These are phyloP conservation scores for Potamilus streckersoni DNA, from an alignment of 1,140 invertebrate genomes.

Conservation along the genomic window DNA sequence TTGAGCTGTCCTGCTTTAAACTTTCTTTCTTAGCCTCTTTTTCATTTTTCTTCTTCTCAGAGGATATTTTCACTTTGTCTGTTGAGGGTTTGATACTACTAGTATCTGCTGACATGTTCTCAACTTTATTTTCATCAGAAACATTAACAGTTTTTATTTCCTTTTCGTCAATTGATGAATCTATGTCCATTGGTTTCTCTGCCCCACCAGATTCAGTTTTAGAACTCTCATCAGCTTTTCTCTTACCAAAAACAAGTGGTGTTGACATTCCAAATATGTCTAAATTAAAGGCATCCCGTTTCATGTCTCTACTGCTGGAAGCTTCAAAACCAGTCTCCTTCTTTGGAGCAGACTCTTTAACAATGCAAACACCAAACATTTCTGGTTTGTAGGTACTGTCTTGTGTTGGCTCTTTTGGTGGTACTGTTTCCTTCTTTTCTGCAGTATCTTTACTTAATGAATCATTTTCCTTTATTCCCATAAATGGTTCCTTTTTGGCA, in stretches of 20 bases:
- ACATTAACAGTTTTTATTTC: slow-evolving; percentile 13
- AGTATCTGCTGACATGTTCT: not conserved
- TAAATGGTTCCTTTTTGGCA: too few relatives aligned
- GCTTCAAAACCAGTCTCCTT: too few relatives aligned
- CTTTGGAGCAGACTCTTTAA: too few relatives aligned
- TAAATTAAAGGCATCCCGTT: not conserved
- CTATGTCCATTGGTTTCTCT: too few relatives aligned
- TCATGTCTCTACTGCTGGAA: too few relatives aligned
- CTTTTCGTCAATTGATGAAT: slow-evolving; percentile 11
- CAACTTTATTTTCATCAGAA: slow-evolving; percentile 25
- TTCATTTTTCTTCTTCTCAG: slow-evolving; percentile 27
- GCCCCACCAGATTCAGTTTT: slow-evolving; percentile 8
- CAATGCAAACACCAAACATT: too few relatives aligned
- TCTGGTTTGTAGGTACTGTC: too few relatives aligned
- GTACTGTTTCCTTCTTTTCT: too few relatives aligned
- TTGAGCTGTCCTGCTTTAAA: slow-evolving; percentile 14
- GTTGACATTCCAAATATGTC: slow-evolving; percentile 5
- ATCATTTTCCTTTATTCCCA: too few relatives aligned
- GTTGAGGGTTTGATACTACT: not conserved
- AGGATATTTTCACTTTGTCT: slow-evolving; percentile 28
- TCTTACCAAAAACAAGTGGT: not conserved
- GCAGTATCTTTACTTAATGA: too few relatives aligned
- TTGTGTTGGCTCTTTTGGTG: too few relatives aligned
- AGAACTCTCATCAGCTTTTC: slow-evolving; percentile 11
- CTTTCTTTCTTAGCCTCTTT: slow-evolving; percentile 4